Percentiles rank a stretch among this genome's conserved stretches.
Conservation (phyloP, 1,140 invertebrate species). For the Cotesia chilonis region DNA sequence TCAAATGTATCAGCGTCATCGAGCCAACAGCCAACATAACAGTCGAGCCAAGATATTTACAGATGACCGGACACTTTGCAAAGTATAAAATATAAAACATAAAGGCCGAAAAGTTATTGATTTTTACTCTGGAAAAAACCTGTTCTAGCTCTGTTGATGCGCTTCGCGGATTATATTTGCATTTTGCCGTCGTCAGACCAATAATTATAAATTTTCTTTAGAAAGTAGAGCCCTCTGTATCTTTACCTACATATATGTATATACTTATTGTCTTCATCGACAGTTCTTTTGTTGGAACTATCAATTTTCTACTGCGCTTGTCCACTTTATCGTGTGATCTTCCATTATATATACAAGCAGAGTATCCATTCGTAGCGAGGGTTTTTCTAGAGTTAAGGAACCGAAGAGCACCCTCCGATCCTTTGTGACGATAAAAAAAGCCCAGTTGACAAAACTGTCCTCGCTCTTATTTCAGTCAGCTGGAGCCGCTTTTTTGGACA, state of each 20-base stretch:
- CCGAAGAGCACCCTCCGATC: too few species aligned
- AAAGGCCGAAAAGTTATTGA: constrained; percentile 5
- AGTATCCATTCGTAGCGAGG: too few species aligned
- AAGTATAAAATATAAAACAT: too few species aligned
- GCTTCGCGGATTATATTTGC: constrained; percentile 19
- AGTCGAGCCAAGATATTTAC: constrained; percentile 16
- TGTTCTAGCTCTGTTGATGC: constrained; percentile 1
- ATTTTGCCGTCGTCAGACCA: constrained; percentile 22
- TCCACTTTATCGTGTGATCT: too few species aligned
- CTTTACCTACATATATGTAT: constrained; percentile 31
- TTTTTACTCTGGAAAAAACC: constrained; percentile 16
- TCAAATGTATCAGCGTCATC: constrained; percentile 5
- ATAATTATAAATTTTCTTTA: not conserved
- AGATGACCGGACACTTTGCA: constrained; percentile 7
- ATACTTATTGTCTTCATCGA: not conserved
- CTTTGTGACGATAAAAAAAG: too few species aligned
- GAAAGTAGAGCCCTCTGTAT: not conserved
- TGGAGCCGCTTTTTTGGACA: too few species aligned
- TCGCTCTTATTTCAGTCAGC: too few species aligned
- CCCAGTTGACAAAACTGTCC: too few species aligned
- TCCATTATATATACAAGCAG: too few species aligned
- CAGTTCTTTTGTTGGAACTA: too few species aligned
- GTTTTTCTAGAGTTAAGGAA: too few species aligned
- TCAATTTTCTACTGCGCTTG: too few species aligned
- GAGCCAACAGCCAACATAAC: constrained; percentile 1